phyloP scores from a whole-genome alignment of 1,140 invertebrate genomes.

The Sarcophaga peregrina region DNA sequence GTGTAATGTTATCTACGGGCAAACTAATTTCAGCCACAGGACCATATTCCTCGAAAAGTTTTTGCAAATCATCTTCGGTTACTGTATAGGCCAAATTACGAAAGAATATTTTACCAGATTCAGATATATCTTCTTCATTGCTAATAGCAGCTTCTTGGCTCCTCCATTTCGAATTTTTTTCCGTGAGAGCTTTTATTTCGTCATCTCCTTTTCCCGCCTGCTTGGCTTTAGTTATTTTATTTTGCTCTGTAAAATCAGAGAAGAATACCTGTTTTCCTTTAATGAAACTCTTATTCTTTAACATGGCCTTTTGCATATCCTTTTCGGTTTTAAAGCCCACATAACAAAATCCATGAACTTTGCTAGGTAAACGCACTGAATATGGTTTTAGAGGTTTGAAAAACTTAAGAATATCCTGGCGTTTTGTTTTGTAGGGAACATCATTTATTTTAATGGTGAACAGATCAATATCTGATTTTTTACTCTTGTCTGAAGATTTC shows the following conservation, averaged over 20 bases:
- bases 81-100: conserved; percentile 92
- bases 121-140: conserved; percentile 84
- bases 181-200: conserved; percentile 57
- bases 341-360: conserved; percentile 88
- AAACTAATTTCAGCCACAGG: conserved; percentile 89
- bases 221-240: conserved; percentile 66
- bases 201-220: conserved; percentile 56
- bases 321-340: conserved; percentile 88
- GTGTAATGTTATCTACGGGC: conserved; percentile 86
- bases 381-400: conserved; percentile 82
- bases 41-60: conserved; percentile 89
- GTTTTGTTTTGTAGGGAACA: conserved; percentile 63
- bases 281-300: conserved; percentile 89
- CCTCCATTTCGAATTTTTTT: conserved; percentile 72
- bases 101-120: conserved; percentile 94
- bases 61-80: conserved; percentile 88
- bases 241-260: conserved; percentile 72
- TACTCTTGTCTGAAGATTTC: conserved; percentile 49
- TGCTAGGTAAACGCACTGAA: conserved; percentile 82
- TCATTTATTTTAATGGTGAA: conserved; percentile 69
- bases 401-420: conserved; percentile 72
- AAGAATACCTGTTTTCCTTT: conserved; percentile 76
- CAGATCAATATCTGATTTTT: conserved; percentile 66
- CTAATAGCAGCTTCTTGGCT: conserved; percentile 77
- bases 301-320: conserved; percentile 83